These are phyloP conservation scores for Salvelinus namaycush DNA, from an alignment of 2,113 vertebrate genomes.

Conservation along the genomic window DNA sequence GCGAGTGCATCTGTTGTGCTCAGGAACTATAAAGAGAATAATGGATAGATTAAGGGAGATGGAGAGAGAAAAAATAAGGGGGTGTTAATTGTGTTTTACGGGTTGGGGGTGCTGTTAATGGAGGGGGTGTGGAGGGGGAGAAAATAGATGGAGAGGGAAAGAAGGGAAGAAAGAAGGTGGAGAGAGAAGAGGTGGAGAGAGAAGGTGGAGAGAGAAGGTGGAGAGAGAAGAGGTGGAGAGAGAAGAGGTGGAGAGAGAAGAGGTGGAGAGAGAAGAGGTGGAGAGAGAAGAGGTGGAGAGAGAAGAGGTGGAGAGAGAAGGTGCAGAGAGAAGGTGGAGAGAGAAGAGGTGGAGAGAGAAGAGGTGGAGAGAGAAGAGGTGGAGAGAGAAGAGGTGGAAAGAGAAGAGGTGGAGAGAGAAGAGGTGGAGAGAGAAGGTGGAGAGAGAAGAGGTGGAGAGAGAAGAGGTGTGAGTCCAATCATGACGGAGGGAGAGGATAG, in stretches of 20 bases:
- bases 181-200: background rate
- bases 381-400: too few relatives aligned
- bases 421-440: background rate
- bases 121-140: background rate
- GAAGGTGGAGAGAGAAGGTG: background rate
- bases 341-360: too few relatives aligned
- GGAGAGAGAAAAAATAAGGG: background rate
- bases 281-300: background rate
- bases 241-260: background rate
- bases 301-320: background rate
- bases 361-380: background rate
- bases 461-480: too few relatives aligned
- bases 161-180: background rate
- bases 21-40: slow-evolving; percentile 26
- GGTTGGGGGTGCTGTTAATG: background rate
- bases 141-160: background rate
- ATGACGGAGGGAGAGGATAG: too few relatives aligned
- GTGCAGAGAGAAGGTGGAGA: background rate
- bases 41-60: slow-evolving; percentile 9
- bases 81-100: background rate
- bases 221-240: background rate
- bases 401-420: background rate
- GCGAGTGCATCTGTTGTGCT: slow-evolving; percentile 16
- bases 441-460: background rate
- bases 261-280: background rate